Base-by-base conservation (phyloP, 2,888 invertebrate genomes). In the Dione vanillae region DNA sequence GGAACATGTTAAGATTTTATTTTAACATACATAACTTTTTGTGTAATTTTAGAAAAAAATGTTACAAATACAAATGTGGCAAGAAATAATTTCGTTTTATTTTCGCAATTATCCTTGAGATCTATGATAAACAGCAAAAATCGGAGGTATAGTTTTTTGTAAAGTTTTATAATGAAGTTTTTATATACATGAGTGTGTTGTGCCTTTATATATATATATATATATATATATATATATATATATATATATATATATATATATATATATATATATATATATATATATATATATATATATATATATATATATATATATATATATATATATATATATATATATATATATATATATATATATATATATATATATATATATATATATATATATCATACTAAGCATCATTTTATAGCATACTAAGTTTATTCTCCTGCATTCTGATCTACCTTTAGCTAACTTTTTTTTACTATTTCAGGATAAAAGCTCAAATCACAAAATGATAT, bases 391-490 rank as follows among this genome's bases (percentile, higher is more conserved):
- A n/a, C n/a, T n/a, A n/a, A n/a, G n/a, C n/a, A n/a, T n/a, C n/a
- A n/a, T n/a, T n/a, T n/a, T n/a, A n/a, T 5, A 27, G 27, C 27
- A 27, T 27, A 27, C 27, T 27, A 27, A 27, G 27, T 5, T 3
- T 27, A 5, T 27, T 27, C 27, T 27, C 27, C 5, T 8, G 16
- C 47, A 47, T 9, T 9, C 19, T 49, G 2, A 37, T 7, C 16
- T n/a, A 9, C 3, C 16, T 49, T 49, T 49, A 8, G 19, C 16
- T 16, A 16, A 16, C n/a, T n/a, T 10, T 2, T 16, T 11, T 19
- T 10, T 1, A 47, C 47, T 37, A 37, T 27, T 56, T 40, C 56
- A 56, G 56, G 56, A 56, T 56, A 56, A 56, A 56, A 56, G 56
- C 16, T 56, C 16, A 16, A 56, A 37, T 16, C 16, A 35, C 2